These are phyloP conservation scores for Lerista edwardsae DNA, from an alignment of 2,797 vertebrate genomes.

Conservation along the genomic window DNA sequence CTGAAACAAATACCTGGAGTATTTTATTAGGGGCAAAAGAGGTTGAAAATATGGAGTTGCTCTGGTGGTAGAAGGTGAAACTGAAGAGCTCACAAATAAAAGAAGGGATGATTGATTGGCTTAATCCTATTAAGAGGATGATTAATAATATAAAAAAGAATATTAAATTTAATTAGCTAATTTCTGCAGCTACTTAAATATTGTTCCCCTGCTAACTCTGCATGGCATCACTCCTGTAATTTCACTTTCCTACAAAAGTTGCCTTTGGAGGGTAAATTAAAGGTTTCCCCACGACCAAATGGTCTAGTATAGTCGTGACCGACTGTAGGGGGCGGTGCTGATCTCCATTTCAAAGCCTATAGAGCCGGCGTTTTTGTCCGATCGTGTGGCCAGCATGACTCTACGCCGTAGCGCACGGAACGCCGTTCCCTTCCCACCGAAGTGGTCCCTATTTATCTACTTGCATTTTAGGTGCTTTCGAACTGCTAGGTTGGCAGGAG, in stretches of 20 bases:
- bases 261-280: background rate
- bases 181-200: slow-evolving; percentile 40
- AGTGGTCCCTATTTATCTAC: too few species aligned
- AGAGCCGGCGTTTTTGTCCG: too few species aligned
- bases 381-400: too few species aligned
- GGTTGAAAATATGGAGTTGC: slow-evolving; percentile 13
- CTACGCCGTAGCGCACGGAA: too few species aligned
- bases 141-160: slow-evolving; percentile 58
- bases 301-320: too few species aligned
- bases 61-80: background rate
- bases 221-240: background rate
- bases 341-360: too few species aligned
- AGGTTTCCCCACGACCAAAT: too few species aligned
- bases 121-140: slow-evolving; percentile 56
- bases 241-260: slow-evolving; percentile 6
- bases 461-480: too few species aligned
- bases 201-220: background rate
- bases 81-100: slow-evolving; percentile 33
- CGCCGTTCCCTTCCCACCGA: too few species aligned
- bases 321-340: too few species aligned
- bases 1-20: background rate
- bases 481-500: too few species aligned
- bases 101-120: slow-evolving; percentile 35
- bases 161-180: slow-evolving; percentile 47
- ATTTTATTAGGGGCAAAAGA: background rate